Evolutionary conservation across 2,888 invertebrate genomes (phyloP), one percentile per base, ranked within the genome.

Genomic region (Julus scanicus): DNA sequence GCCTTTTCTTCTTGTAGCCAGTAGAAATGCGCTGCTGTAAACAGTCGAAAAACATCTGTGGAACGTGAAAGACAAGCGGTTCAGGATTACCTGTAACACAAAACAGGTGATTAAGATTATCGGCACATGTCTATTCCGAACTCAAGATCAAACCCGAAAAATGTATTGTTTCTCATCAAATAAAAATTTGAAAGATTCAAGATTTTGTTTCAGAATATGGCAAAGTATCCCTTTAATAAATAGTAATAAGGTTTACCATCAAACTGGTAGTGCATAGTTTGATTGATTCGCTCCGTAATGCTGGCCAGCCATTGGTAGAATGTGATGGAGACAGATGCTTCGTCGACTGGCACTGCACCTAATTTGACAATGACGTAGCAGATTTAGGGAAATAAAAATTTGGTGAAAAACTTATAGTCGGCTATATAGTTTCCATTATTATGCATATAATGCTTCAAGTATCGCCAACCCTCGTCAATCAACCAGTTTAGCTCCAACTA

Each of bases 231-330:
- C 29, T 29, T 29, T 29, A 29, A 29, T 29, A 29, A 29, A 1
- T 29, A 29, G 29, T 29, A 29, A 29, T 29, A 29, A 29, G 29
- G 29, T 1, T 29, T 90, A 88, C 95, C 95, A 91, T 94, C 93
- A 90, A 94, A 94, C 90, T 95, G 95, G 91, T 94, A 95, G 91
- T 95, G 95, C 94, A 96, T 94, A 17, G 95, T 94, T 90, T 95
- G 94, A 92, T 96, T 96, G 88, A 96, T 95, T 40, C 95, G 93
- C 91, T 96, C 96, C 13, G 96, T 96, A 17, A 96, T 95, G 90
- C 95, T 95, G 1, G 95, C 94, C 84, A 96, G 92, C 96, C 96
- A 96, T 86, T 94, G 94, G 13, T 94, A 92, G 91, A 96, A 96
- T 11, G 92, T 91, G 89, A 94, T 91, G 86, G 91, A 92, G 0